Evolutionary conservation across 2,797 vertebrate genomes (phyloP), one percentile per base, ranked within the genome.

Genomic region (Cossypha dichroa): DNA sequence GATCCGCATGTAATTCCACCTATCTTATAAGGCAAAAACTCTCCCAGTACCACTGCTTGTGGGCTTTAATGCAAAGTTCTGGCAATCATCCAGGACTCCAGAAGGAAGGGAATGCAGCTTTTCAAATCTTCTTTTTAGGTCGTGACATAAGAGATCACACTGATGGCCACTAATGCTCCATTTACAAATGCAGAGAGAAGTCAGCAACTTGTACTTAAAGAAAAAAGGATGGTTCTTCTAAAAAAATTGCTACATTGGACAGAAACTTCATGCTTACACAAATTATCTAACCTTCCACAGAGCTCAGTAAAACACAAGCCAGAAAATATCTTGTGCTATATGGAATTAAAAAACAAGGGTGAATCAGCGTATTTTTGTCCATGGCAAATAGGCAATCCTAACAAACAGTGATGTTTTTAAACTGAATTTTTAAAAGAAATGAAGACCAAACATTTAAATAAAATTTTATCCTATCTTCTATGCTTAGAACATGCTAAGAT

Each of bases 11-110:
- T 43, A 96, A 91, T 58, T 88, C 49, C 72, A 92, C 81, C 88
- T 79, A 69, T 75, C 81, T 90, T 85, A 78, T 51, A 88, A 80
- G 78, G 94, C 84, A 94, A 89, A 89, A 94, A 89, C 52, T 76
- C 64, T 43, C 73, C 94, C 29, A 82, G 86, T 51, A 86, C 51
- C 43, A 78, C 55, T 22, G 55, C 80, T 96, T 54, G 40, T 86
- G 79, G 73, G 74, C 38, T 94, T 79, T 93, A 93, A 91, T 6
- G 85, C 75, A 62, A 93, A 83, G 51, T 68, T 36, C 66, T 91
- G 96, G 90, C 84, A 83, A 36, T 40, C 67, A 45, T 41, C 79
- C 94, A 93, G 68, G 41, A 23, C 20, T 87, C 40, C 22, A 51
- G 26, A 78, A 84, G 38, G 75, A 48, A 92, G 36, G 25, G 33